Evolutionary conservation across 2,797 vertebrate genomes (phyloP).

Genomic region (Cyclura pinguis): DNA sequence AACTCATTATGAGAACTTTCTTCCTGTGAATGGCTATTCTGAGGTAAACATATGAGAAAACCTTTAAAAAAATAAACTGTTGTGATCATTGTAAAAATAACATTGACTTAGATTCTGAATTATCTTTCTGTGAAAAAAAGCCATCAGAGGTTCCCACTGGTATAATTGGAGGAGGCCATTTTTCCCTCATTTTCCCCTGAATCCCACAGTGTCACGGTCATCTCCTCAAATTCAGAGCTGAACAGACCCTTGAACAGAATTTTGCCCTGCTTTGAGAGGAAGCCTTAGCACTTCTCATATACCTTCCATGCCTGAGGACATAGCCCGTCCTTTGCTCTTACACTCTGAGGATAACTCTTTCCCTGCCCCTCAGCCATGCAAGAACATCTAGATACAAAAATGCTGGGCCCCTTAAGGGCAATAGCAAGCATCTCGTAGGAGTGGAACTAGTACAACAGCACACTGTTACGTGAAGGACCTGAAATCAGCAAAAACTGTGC

Average conservation of each 20-base stretch:
- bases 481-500: background rate
- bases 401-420: background rate
- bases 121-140: background rate
- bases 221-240: background rate
- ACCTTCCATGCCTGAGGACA: background rate
- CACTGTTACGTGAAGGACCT: no score
- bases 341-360: background rate
- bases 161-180: background rate
- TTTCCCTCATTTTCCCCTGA: no score
- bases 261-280: background rate
- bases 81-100: slow-evolving; percentile 5
- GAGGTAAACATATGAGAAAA: background rate
- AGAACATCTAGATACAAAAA: background rate
- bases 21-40: background rate
- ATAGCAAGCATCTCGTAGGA: background rate
- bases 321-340: background rate
- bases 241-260: no score
- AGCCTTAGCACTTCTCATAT: background rate
- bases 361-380: background rate
- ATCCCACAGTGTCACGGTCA: background rate
- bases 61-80: background rate
- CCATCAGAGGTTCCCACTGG: background rate
- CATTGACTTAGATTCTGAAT: background rate
- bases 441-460: background rate
- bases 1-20: background rate